A percentile compares a stretch with the other conserved stretches of the same genome.
Conservation (phyloP, 1,140 invertebrate species). For the Megalopta genalis region DNA sequence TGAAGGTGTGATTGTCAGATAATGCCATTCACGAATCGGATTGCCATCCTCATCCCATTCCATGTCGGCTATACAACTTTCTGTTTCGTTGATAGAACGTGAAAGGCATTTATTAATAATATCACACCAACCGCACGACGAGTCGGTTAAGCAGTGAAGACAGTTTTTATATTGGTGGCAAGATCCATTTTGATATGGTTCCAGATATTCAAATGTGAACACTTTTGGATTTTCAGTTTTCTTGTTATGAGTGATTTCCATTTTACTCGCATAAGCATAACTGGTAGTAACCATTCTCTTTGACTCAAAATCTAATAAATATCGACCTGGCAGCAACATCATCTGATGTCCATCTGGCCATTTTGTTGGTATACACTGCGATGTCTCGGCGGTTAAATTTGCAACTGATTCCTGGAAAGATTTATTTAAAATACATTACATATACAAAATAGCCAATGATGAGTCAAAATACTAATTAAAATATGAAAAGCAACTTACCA, state of each 20-base stretch:
- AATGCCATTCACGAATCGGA: conserved; percentile 84
- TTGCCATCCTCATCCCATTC: conserved; percentile 70
- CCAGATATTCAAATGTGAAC: conserved; percentile 93
- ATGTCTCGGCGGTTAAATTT: conserved; percentile 85
- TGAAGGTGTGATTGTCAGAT: conserved; percentile 88
- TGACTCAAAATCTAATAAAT: conserved; percentile 88
- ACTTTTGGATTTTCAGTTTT: conserved; percentile 87
- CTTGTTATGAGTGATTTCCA: conserved; percentile 88
- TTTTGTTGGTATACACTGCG: conserved; percentile 81
- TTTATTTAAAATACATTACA: neutral
- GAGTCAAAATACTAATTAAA: conserved; percentile 21
- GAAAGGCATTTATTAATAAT: conserved; percentile 84
- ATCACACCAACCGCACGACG: conserved; percentile 94
- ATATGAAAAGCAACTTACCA: conserved; percentile 57
- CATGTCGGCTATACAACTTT: conserved; percentile 80
- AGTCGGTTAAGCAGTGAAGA: conserved; percentile 92
- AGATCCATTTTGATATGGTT: conserved; percentile 90
- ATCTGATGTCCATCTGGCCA: conserved; percentile 82
- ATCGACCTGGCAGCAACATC: conserved; percentile 80
- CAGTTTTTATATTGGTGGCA: conserved; percentile 91
- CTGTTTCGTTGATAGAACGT: conserved; percentile 83
- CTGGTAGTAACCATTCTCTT: conserved; percentile 78
- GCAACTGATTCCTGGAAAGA: conserved; percentile 81
- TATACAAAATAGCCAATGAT: neutral
- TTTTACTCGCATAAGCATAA: conserved; percentile 85